Conservation (phyloP, 1,140 invertebrate species). For the Neuroterus valhalla region DNA sequence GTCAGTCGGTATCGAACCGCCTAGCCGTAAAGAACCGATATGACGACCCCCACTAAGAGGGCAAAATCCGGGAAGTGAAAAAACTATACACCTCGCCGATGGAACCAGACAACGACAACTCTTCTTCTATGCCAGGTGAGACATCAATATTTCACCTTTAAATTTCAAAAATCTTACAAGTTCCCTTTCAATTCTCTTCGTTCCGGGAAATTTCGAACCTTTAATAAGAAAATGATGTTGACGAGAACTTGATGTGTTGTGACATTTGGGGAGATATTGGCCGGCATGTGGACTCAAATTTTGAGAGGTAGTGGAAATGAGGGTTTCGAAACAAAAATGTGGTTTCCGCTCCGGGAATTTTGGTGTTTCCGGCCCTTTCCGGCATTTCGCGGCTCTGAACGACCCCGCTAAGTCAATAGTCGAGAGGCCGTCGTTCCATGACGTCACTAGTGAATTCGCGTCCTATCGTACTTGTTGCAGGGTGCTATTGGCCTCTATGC, state of each 20-base stretch:
- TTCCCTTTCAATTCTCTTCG: no score
- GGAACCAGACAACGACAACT: not conserved
- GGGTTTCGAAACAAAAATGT: not conserved
- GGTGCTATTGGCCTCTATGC: slow-evolving; percentile 28
- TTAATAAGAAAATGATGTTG: no score
- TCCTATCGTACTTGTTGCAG: slow-evolving; percentile 24
- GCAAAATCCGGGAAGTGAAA: slow-evolving; percentile 29
- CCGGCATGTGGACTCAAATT: no score
- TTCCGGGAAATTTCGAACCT: no score
- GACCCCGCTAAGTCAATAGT: slow-evolving; percentile 29
- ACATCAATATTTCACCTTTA: not conserved
- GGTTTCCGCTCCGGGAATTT: not conserved
- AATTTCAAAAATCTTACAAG: not conserved
- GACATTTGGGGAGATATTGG: no score
- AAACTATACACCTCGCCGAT: not conserved
- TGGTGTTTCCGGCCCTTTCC: not conserved
- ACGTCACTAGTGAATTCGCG: slow-evolving; percentile 25
- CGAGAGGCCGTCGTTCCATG: slow-evolving; percentile 24
- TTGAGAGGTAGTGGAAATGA: not conserved
- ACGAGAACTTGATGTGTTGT: no score
- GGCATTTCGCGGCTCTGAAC: slow-evolving; percentile 24
- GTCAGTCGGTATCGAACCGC: slow-evolving; percentile 30
- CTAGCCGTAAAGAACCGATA: slow-evolving; percentile 22
- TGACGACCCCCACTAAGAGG: slow-evolving; percentile 8
- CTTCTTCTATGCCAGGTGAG: not conserved